phyloP scores from a whole-genome alignment of 2,888 invertebrate species.

The Aphelenchoides bicaudatus region DNA sequence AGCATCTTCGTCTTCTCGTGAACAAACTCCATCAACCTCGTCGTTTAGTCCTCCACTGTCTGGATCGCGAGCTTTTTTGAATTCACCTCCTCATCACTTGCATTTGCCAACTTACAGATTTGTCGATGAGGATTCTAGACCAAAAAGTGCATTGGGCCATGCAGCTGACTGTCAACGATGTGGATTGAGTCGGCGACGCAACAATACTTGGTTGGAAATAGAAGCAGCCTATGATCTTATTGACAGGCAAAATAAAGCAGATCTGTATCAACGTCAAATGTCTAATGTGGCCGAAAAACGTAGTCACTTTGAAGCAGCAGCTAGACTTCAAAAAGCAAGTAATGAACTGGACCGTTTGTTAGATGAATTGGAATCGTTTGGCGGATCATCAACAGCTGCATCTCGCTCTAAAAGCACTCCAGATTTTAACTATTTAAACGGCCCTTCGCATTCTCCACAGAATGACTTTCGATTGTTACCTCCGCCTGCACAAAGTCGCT shows the following conservation, averaged over 20 bases:
- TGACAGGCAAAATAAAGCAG: background rate
- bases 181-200: background rate
- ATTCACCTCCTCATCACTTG: conserved; percentile 8
- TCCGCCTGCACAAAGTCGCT: background rate
- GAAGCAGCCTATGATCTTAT: background rate
- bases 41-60: conserved; percentile 1
- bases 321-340: conserved; percentile 3
- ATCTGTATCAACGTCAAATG: background rate
- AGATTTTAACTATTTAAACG: conserved; percentile 4
- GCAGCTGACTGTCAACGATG: conserved; percentile 1
- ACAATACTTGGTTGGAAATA: conserved; percentile 5
- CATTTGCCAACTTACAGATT: conserved; percentile 5
- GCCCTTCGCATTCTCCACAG: background rate
- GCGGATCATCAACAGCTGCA: background rate
- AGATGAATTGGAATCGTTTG: conserved; percentile 4
- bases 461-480: background rate
- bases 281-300: conserved; percentile 2
- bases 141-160: background rate
- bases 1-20: conserved; percentile 1
- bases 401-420: conserved; percentile 17
- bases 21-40: background rate
- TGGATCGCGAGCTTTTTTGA: too few species aligned
- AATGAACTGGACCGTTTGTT: conserved; percentile 11
- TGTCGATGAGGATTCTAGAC: background rate
- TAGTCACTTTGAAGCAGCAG: conserved; percentile 4